These are phyloP conservation scores for Cryptops parisi DNA, from an alignment of 2,888 invertebrate species.

Conservation along the genomic window DNA sequence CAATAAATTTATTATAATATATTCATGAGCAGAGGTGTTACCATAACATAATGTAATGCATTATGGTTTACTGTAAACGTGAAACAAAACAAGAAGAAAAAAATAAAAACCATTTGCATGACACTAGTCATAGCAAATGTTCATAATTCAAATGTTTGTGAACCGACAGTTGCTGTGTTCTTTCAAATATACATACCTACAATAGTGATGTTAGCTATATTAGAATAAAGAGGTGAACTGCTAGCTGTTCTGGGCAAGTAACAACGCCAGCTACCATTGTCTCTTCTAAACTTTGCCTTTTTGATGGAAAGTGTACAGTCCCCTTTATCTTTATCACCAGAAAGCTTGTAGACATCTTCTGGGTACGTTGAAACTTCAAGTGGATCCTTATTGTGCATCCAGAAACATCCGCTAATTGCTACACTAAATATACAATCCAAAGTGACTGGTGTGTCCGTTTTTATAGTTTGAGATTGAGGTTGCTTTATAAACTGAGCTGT, in stretches of 20 bases:
- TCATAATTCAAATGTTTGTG: too few species aligned
- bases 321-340: neutral
- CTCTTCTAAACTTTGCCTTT: neutral
- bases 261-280: neutral
- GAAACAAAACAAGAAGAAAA: too few species aligned
- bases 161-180: too few species aligned
- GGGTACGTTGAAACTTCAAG: neutral
- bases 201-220: too few species aligned
- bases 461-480: neutral
- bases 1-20: too few species aligned
- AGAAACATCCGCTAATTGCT: neutral
- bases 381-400: neutral
- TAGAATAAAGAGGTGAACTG: too few species aligned
- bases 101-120: too few species aligned
- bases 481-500: neutral
- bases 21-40: too few species aligned
- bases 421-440: neutral
- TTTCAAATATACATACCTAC: too few species aligned
- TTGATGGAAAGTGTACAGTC: neutral
- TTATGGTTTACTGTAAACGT: too few species aligned
- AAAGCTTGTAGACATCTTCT: neutral
- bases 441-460: neutral
- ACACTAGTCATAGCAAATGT: too few species aligned
- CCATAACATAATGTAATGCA: too few species aligned
- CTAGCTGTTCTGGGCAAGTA: neutral